Conservation (phyloP, 2,888 invertebrate species). For the Lepas anatifera region DNA sequence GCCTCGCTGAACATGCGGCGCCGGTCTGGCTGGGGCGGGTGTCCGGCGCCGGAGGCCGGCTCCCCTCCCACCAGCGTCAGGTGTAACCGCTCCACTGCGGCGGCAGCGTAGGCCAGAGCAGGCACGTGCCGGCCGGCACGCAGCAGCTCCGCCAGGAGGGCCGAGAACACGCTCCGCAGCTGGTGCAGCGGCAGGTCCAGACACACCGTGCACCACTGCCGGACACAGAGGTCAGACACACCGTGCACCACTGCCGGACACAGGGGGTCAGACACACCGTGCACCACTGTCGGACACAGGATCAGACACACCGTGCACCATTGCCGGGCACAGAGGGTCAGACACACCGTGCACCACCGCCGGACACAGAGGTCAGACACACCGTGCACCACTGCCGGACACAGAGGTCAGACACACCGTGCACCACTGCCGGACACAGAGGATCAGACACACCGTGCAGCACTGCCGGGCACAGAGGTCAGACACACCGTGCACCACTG, state of each 20-base stretch:
- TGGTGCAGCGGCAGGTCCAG: conserved; percentile 64
- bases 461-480: too few species aligned
- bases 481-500: background rate
- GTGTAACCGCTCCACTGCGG: conserved; percentile 73
- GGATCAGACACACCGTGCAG: background rate
- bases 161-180: conserved; percentile 63
- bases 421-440: background rate
- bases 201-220: conserved; percentile 57
- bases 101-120: conserved; percentile 75
- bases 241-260: background rate
- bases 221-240: background rate
- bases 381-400: background rate
- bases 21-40: conserved; percentile 30
- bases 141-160: conserved; percentile 68
- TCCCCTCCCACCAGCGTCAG: conserved; percentile 42
- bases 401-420: background rate
- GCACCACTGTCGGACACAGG: background rate
- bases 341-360: background rate
- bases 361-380: background rate
- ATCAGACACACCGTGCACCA: conserved; percentile 41
- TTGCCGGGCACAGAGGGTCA: conserved; percentile 41
- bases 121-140: conserved; percentile 69
- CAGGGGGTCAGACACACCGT: too few species aligned
- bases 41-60: conserved; percentile 12
- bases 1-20: conserved; percentile 78